Percentiles rank a stretch among this genome's conserved stretches.
These are phyloP conservation scores for Atherinosoma microstoma DNA, from an alignment of 2,797 vertebrate genomes.

Conservation along the genomic window DNA sequence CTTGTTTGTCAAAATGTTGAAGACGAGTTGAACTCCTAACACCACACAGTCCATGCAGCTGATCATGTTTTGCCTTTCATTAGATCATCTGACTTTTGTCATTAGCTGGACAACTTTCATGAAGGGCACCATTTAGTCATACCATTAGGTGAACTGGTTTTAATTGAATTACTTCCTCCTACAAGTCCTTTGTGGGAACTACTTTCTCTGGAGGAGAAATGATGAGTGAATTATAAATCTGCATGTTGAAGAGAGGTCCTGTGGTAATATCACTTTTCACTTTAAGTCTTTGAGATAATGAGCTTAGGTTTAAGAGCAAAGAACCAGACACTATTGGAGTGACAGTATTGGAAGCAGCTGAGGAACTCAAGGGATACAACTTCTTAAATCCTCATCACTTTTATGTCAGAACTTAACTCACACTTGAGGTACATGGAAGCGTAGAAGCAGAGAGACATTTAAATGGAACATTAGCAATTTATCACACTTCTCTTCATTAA, in stretches of 20 bases:
- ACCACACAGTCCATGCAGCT: neutral
- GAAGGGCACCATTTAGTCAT: conserved; percentile 57
- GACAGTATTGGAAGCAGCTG: conserved; percentile 61
- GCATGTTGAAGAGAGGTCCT: conserved; percentile 68
- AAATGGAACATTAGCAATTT: conserved; percentile 77
- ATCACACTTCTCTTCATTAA: conserved; percentile 65
- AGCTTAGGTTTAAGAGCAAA: conserved; percentile 79
- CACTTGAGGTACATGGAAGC: conserved; percentile 58
- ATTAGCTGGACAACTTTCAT: conserved; percentile 55
- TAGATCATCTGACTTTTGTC: conserved; percentile 28
- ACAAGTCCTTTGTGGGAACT: conserved; percentile 45
- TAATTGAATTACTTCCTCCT: conserved; percentile 77
- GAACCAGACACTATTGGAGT: conserved; percentile 59
- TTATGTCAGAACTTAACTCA: conserved; percentile 76
- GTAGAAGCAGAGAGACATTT: conserved; percentile 62
- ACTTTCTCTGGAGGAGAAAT: conserved; percentile 68
- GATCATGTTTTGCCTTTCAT: neutral
- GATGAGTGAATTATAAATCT: conserved; percentile 77
- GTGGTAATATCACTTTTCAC: conserved; percentile 77
- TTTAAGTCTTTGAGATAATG: conserved; percentile 80
- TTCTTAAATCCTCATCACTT: conserved; percentile 79
- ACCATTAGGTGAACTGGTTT: conserved; percentile 64
- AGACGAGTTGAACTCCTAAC: neutral
- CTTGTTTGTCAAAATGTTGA: neutral
- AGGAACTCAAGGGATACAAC: conserved; percentile 76